Base-by-base conservation (phyloP, 2,888 invertebrate species). In the Celastrina argiolus region DNA sequence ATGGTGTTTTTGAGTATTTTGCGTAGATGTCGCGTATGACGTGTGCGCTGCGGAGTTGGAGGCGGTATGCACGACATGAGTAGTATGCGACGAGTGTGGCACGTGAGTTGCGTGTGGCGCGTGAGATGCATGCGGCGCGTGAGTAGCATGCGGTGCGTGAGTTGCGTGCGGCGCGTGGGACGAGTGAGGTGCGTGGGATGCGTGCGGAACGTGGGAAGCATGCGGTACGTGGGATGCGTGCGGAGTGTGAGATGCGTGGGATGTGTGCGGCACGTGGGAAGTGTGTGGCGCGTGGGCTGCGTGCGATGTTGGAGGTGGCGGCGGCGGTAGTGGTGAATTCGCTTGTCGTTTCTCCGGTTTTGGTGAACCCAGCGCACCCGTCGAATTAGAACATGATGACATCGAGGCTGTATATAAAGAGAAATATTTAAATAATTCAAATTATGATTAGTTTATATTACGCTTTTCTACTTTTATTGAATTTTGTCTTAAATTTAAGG, bases 261-360 rank as follows among this genome's bases (percentile, higher is more conserved):
- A 34, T 70, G 70, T 14, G 78, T 72, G 8, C 95, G 94, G 4
- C 94, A 95, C 2, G 95, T 56, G 36, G 0, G 34, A 66, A 1
- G 95, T 26, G 70, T 45, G 31, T 63, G 67, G 26, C 69, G 74
- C 1, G 72, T 67, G 67, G n/a, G 41, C 16, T 12, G 58, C 36
- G 58, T 73, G 75, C 6, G 69, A 61, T 34, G 72, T 63, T 67
- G 75, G 70, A 66, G 75, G 70, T 66, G 83, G 79, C 1, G 96
- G 96, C 2, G 97, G 97, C 5, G 97, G 97, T 34, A 97, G 83
- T 0, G 97, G 97, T 0, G 97, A 97, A 83, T 97, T 97, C 0
- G 97, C 97, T 82, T 96, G 96, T 2, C 97, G 93, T 85, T 97
- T 96, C 84, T 97, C 97, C 0, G 97, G 97, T 81, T 97, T 97